Percentiles rank a stretch among this genome's conserved stretches.
Conservation (phyloP, 2,113 vertebrate genomes). For the Zosterops hypoxanthus region DNA sequence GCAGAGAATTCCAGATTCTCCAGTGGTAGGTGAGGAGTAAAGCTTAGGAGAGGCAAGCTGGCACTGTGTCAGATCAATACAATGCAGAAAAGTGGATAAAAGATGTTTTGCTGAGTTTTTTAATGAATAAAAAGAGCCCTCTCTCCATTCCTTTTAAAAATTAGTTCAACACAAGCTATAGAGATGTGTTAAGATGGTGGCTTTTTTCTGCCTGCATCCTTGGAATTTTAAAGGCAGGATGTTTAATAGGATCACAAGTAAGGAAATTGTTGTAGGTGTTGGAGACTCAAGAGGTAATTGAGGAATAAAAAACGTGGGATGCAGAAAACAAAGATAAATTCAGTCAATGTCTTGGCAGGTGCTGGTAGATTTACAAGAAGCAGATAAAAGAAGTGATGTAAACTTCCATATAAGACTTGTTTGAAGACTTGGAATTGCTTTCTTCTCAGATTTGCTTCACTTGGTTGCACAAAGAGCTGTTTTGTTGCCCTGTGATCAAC, state of each 20-base stretch:
- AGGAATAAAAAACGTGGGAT: not conserved
- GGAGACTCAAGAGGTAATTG: not conserved
- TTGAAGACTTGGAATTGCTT: constrained; percentile 9
- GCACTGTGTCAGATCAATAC: not conserved
- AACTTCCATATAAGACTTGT: not conserved
- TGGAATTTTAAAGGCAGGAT: not conserved
- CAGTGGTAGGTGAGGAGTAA: not conserved
- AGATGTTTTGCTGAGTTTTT: not conserved
- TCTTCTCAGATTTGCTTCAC: constrained; percentile 10
- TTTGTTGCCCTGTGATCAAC: not conserved
- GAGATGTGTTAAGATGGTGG: not conserved
- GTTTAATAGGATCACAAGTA: not conserved
- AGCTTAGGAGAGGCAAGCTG: not conserved
- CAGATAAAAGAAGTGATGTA: not conserved
- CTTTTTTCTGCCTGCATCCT: not conserved
- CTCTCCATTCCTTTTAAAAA: not conserved
- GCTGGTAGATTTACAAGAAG: not conserved
- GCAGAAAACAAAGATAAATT: not conserved
- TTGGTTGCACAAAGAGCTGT: not conserved
- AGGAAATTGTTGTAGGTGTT: not conserved
- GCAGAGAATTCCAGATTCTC: not conserved
- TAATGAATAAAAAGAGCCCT: not conserved
- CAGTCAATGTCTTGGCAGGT: not conserved
- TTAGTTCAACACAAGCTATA: not conserved
- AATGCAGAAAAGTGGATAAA: not conserved